Percentiles rank a stretch among this genome's conserved stretches.
Evolutionary conservation across 2,888 invertebrate species (phyloP).

Genomic region (Chironomus tentans): DNA sequence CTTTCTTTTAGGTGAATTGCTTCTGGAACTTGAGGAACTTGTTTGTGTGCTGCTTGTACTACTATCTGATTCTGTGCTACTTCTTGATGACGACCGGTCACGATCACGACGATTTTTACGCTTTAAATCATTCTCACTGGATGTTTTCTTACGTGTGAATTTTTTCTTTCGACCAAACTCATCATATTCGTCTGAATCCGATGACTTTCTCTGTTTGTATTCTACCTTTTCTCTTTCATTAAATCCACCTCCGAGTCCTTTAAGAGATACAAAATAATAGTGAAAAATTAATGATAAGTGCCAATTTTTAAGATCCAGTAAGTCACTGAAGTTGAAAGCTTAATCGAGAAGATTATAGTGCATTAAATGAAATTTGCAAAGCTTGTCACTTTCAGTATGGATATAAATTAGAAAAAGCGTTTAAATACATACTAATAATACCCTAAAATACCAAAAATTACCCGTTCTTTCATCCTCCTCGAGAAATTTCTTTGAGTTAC

Average conservation of each 20-base stretch:
- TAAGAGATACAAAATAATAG: not conserved
- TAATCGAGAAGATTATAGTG: not conserved
- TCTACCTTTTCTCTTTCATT: constrained; percentile 95
- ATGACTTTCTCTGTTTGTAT: constrained; percentile 78
- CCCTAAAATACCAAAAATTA: constrained; percentile 34
- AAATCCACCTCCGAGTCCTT: constrained; percentile 80
- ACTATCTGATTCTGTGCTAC: not conserved
- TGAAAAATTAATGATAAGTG: not conserved
- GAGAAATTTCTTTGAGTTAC: constrained; percentile 89
- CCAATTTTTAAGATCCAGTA: not conserved
- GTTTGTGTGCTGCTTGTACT: not conserved
- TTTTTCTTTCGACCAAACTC: constrained; percentile 67
- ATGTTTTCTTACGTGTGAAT: not conserved
- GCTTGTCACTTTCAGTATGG: not conserved
- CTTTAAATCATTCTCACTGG: not conserved
- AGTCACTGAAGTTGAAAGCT: not conserved
- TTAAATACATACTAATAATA: constrained; percentile 27
- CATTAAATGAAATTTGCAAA: not conserved
- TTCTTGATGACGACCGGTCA: not conserved
- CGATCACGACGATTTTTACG: not conserved
- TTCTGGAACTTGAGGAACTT: constrained; percentile 3
- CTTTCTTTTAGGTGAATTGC: not conserved
- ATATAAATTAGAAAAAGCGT: not conserved
- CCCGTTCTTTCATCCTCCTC: constrained; percentile 78
- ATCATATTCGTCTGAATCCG: constrained; percentile 92